Conservation (phyloP, 2,797 vertebrate genomes). For the Thaleichthys pacificus region DNA sequence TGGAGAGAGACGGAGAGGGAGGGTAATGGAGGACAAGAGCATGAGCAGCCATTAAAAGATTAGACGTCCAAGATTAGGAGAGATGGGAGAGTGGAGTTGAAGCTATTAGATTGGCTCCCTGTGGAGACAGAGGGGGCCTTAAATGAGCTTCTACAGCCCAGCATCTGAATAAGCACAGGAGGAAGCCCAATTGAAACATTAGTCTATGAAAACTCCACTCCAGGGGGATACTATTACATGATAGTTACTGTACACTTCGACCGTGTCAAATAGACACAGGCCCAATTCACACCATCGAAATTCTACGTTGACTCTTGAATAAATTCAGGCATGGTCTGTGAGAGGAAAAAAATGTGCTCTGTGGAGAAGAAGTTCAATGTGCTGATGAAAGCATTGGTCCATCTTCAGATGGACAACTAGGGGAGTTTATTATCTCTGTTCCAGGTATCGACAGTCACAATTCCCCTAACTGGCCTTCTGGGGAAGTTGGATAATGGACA, state of each 20-base stretch:
- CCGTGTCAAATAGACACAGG: constrained; percentile 10
- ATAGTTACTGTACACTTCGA: constrained; percentile 33
- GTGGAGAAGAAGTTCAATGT: no score
- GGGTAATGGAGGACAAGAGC: not conserved
- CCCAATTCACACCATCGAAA: not conserved
- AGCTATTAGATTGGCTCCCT: constrained; percentile 34
- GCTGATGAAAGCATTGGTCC: not conserved
- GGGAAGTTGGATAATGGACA: not conserved
- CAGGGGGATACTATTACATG: constrained; percentile 23
- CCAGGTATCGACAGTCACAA: constrained; percentile 41
- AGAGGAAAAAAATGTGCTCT: not conserved
- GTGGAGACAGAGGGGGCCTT: constrained; percentile 11
- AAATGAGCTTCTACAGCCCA: constrained; percentile 38
- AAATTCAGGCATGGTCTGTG: not conserved
- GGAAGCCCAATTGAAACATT: constrained; percentile 41
- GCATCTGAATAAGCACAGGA: constrained; percentile 21
- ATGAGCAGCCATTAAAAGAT: constrained; percentile 18
- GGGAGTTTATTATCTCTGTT: constrained; percentile 16
- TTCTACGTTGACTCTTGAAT: not conserved
- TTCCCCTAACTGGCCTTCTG: not conserved
- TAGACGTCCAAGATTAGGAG: constrained; percentile 25
- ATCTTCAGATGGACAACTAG: not conserved
- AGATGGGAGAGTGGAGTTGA: constrained; percentile 16
- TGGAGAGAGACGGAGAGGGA: not conserved
- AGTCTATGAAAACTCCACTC: constrained; percentile 45